A percentile compares a stretch with the other conserved stretches of the same genome.
Conservation (phyloP, 1,140 invertebrate species). For the Bombyx mandarina region DNA sequence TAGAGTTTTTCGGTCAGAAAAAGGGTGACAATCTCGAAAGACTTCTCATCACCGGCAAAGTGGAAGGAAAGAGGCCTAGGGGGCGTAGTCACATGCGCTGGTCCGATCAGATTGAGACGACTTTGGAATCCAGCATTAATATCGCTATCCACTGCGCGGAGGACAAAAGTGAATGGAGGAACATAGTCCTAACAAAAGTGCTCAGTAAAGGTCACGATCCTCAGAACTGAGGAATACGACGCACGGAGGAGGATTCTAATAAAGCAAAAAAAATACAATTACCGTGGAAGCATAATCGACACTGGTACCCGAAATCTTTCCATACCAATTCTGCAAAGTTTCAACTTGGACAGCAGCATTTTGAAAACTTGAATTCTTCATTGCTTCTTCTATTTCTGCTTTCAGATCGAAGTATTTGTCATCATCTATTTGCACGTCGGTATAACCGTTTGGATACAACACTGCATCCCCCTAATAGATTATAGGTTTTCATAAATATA, state of each 20-base stretch:
- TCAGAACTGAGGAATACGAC: no score
- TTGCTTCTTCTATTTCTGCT: conserved; percentile 47
- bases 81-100: no score
- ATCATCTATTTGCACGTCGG: conserved; percentile 35
- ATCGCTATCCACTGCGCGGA: no score
- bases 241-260: not conserved
- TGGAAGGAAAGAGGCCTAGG: no score
- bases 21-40: no score
- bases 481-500: not conserved
- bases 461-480: conserved; percentile 45
- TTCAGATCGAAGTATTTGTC: conserved; percentile 55
- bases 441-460: conserved; percentile 47
- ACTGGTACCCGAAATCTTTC: conserved; percentile 35
- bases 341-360: conserved; percentile 33
- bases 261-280: conserved; percentile 9
- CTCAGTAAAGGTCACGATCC: no score
- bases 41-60: no score
- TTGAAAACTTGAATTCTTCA: conserved; percentile 47
- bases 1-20: no score
- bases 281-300: conserved; percentile 57
- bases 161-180: no score
- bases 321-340: conserved; percentile 48
- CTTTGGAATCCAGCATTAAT: no score
- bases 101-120: no score
- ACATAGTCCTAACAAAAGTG: no score